Base-by-base conservation (phyloP, 2,888 invertebrate species). In the Perithous albicinctus region DNA sequence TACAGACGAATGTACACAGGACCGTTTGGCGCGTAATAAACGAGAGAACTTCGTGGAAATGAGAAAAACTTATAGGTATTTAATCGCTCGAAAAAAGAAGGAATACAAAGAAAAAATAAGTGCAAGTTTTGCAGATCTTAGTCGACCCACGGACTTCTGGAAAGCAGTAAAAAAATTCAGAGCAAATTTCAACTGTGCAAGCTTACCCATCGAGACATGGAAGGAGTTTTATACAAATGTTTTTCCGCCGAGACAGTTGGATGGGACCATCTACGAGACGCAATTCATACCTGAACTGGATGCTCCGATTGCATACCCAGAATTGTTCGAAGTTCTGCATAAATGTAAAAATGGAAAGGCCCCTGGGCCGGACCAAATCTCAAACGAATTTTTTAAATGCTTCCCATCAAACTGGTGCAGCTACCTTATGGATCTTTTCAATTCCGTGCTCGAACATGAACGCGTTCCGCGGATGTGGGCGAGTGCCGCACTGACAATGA, bases 401-500 rank as follows among this genome's bases (percentile, higher is more conserved):
- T n/a, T n/a, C n/a, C n/a, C n/a, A n/a, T n/a, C n/a, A n/a, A n/a
- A n/a, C n/a, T n/a, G n/a, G n/a, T n/a, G n/a, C n/a, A n/a, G n/a
- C n/a, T n/a, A n/a, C n/a, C n/a, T n/a, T n/a, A n/a, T n/a, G n/a
- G n/a, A n/a, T 38, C 79, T 1, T 63, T 86, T 4, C 72, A 73
- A 77, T 46, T 18, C 41, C 7, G 61, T 83, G 15, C 35, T 83
- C 0, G 15, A 43, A 1, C 29, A 35, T 6, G 83, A 76, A n/a
- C 8, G 43, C 10, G 15, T 76, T 8, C 74, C 80, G 2, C 35
- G 41, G 1, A 46, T 51, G 1, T 83, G 83, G 83, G 46, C 72
- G 18, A 67, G 51, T 7, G 29, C 48, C 0, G 26, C 32, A 86
- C 86, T 48, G 85, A 85, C 74, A 85, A n/a, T n/a, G n/a, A n/a